Evolutionary conservation across 2,113 vertebrate genomes (phyloP), one percentile per base, ranked within the genome.

Genomic region (Phylloscopus whistleri): DNA sequence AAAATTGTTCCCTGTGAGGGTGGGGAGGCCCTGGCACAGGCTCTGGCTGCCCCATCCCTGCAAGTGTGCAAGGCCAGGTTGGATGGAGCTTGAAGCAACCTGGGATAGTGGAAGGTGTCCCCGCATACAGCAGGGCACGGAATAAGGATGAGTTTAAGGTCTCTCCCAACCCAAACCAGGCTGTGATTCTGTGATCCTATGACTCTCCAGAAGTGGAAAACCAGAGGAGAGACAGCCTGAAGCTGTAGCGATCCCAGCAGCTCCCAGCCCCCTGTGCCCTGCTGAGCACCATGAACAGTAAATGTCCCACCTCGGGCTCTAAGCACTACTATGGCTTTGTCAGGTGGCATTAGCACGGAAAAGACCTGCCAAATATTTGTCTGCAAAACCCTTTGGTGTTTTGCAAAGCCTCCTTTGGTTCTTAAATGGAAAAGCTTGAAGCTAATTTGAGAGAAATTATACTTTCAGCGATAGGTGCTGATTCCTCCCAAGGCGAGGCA

Each of bases 241-340:
- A 79, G 82, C 66, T 73, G 66, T 2, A 7, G 51, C 35, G 68
- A 44, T 10, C 48, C 52, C 35, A 27, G 56, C 48, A 78, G 31
- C 44, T 67, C 10, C 76, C 76, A 30, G 10, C 53, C 26, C 10
- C 63, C 77, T 46, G 21, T 43, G 51, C 46, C 3, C 0, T 30
- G 37, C 55, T 20, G 27, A 89, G 53, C 87, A 39, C 24, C 28
- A 14, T 0, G 0, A 12, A 1, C 0, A 22, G 33, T 23, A 8
- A 11, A 28, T 6, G 18, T 28, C 78, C 67, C 51, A 6, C 2
- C 30, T 2, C 66, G 39, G 53, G 26, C 9, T 82, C 28, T 9
- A 11, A 15, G 22, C 0, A 0, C 39, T 18, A 0, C 4, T 0
- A 13, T 13, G 37, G 24, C 52, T 78, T 76, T 56, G 9, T 10